Evolutionary conservation across 2,797 vertebrate genomes (phyloP).

Genomic region (Scolopax bukidnonensis): DNA sequence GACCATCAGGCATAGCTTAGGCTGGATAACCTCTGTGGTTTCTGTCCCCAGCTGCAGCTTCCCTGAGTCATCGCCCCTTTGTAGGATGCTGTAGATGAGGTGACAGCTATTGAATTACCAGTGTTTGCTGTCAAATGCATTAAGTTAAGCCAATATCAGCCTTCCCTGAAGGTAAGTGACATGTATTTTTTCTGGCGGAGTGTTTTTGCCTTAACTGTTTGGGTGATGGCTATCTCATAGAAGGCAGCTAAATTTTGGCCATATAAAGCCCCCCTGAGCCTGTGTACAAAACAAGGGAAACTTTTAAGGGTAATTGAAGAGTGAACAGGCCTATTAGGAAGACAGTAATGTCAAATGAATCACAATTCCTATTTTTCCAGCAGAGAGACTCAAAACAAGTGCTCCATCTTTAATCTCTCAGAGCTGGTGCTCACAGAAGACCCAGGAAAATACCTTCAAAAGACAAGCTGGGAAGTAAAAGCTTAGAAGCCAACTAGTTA

Average conservation of each 20-base stretch:
- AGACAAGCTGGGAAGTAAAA: neutral
- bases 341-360: neutral
- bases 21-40: neutral
- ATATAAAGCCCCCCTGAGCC: neutral
- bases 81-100: neutral
- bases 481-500: neutral
- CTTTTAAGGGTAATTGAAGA: neutral
- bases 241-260: neutral
- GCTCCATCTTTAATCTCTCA: neutral
- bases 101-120: neutral
- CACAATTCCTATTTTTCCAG: neutral
- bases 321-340: neutral
- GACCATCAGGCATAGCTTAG: neutral
- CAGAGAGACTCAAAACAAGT: neutral
- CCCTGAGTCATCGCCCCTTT: neutral
- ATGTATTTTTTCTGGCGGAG: neutral
- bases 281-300: neutral
- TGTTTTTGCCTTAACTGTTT: neutral
- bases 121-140: neutral
- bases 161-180: neutral
- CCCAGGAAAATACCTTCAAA: neutral
- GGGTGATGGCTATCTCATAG: neutral
- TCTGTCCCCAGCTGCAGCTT: neutral
- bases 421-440: neutral
- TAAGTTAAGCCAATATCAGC: neutral